Evolutionary conservation across 2,888 invertebrate genomes (phyloP).

Genomic region (Fragum fragum): DNA sequence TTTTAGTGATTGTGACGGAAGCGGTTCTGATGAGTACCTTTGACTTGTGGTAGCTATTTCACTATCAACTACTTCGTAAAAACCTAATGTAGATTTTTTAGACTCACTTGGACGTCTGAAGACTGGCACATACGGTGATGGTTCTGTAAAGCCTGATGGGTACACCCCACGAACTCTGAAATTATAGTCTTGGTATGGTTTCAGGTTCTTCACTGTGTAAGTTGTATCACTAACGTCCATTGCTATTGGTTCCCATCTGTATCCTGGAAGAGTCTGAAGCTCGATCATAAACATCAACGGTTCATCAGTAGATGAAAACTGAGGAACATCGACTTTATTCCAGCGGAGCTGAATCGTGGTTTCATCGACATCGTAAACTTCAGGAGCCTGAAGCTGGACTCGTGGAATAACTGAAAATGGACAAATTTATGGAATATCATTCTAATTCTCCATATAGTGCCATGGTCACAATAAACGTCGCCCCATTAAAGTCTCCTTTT

Average conservation of each 20-base stretch:
- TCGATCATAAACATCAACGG: constrained; percentile 81
- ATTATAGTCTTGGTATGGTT: constrained; percentile 97
- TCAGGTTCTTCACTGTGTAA: constrained; percentile 88
- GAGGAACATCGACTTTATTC: constrained; percentile 79
- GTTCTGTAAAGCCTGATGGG: constrained; percentile 96
- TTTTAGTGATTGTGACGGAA: constrained; percentile 44
- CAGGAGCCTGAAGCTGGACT: constrained; percentile 78
- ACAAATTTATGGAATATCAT: not conserved
- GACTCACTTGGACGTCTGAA: constrained; percentile 82
- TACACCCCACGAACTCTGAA: constrained; percentile 98
- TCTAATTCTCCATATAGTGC: too few species aligned
- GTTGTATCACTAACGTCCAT: constrained; percentile 75
- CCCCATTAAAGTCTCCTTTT: too few species aligned
- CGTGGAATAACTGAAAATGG: constrained; percentile 77
- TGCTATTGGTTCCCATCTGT: constrained; percentile 80
- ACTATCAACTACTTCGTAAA: constrained; percentile 45
- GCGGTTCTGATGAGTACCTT: constrained; percentile 22
- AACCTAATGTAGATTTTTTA: constrained; percentile 65
- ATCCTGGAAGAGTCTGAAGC: constrained; percentile 76
- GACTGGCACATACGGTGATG: constrained; percentile 93
- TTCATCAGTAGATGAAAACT: constrained; percentile 74
- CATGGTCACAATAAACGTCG: too few species aligned
- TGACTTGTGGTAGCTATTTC: constrained; percentile 28
- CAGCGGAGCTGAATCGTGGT: constrained; percentile 75
- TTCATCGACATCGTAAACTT: constrained; percentile 76